Base-by-base conservation (phyloP, 2,888 invertebrate genomes). In the Eledona agricola region DNA sequence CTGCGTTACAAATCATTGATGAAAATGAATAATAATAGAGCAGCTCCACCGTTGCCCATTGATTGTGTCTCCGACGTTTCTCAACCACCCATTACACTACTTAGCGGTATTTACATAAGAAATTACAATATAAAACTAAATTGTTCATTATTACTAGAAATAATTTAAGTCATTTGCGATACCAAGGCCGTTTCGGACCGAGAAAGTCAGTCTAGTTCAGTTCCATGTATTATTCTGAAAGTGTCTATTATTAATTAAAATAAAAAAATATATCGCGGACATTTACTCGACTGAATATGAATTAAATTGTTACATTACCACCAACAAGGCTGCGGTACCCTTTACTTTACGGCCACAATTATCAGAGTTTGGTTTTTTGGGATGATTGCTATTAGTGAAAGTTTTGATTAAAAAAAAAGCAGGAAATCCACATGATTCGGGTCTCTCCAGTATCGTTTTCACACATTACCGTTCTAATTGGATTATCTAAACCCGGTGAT, bases 251-350 rank as follows among this genome's bases (percentile, higher is more conserved):
- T 31, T 31, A 31, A 31, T 42, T 42, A 40, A 11, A 22, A 42
- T 42, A 28, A 16, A 13, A 28, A 42, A 42, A 42, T 31, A 42
- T 20, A n/a, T 9, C 6, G 11, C 16, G n/a, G 4, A 26, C 40
- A 26, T 42, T 42, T 42, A 42, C 42, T 42, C 12, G 19, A 29
- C 9, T 42, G 29, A 40, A 40, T 40, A 28, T 29, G 28, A 42
- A 42, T 29, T 31, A 42, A 42, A 29, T n/a, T 15, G 11, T 15
- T 11, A 28, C 40, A 31, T 42, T 42, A 42, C 42, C 42, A 13
- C 42, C 42, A 42, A 42, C 42, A 42, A 42, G 42, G 42, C 22
- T 31, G 31, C 22, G 22, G 22, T 42, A 28, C 42, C 31, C 29
- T 42, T 42, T 42, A 31, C 42, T 42, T 42, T n/a, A 32, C 7